Percentiles rank a stretch among this genome's conserved stretches.
phyloP scores from a whole-genome alignment of 2,888 invertebrate species.

The Megaustenia siamemsis region DNA sequence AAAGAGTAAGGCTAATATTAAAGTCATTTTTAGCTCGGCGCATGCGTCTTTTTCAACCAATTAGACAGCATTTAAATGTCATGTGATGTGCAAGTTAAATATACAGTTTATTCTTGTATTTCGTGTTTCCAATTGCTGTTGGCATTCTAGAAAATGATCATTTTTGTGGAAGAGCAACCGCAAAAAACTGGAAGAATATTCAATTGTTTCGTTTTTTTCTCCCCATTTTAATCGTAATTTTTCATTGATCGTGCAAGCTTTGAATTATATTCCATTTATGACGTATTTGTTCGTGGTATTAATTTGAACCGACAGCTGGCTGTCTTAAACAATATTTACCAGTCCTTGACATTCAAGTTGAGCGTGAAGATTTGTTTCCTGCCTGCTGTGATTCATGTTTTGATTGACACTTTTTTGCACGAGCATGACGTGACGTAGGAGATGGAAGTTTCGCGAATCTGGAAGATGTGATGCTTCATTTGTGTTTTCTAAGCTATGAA shows the following conservation, averaged over 20 bases:
- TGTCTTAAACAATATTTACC: constrained; percentile 8
- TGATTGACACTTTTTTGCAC: background rate
- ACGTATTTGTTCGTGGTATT: background rate
- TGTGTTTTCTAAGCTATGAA: too few relatives aligned
- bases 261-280: background rate
- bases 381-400: background rate
- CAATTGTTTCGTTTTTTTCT: background rate
- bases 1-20: background rate
- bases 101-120: background rate
- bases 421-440: background rate
- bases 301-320: background rate
- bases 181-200: background rate
- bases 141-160: background rate
- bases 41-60: background rate
- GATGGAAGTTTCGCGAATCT: background rate
- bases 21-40: background rate
- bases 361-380: background rate
- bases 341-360: background rate
- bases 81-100: background rate
- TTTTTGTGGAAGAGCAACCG: background rate
- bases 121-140: background rate
- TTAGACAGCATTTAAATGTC: background rate
- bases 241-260: background rate
- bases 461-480: too few relatives aligned
- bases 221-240: background rate